Evolutionary conservation across 2,113 vertebrate genomes (phyloP).

Genomic region (Corythaeola cristata): DNA sequence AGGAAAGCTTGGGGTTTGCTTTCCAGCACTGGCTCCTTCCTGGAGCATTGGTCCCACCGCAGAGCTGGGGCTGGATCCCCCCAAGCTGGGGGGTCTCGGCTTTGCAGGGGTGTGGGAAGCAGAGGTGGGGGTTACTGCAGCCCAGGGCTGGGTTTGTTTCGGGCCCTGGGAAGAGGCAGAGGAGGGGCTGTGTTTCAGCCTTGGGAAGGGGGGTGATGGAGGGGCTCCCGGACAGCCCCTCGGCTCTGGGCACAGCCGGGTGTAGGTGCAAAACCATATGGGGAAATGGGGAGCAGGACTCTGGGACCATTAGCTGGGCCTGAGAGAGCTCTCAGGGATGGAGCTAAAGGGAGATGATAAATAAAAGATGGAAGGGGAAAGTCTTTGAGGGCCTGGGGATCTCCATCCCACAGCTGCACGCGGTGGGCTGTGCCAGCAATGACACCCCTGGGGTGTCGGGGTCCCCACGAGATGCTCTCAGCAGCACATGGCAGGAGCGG

Average conservation of each 20-base stretch:
- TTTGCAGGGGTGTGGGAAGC: background rate
- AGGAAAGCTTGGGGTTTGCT: background rate
- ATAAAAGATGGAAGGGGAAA: background rate
- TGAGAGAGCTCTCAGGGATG: background rate
- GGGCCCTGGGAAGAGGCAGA: background rate
- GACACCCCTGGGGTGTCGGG: background rate
- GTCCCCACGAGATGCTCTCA: background rate
- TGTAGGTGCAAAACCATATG: background rate
- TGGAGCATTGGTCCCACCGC: background rate
- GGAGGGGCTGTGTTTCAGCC: background rate
- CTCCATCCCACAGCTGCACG: fast-evolving
- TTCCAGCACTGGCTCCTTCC: background rate
- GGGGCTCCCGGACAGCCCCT: background rate
- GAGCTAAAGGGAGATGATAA: background rate
- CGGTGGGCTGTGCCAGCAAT: background rate
- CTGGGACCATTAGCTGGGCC: background rate
- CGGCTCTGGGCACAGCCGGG: fast-evolving
- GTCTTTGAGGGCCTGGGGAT: background rate
- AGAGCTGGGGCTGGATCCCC: background rate
- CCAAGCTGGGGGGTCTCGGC: background rate
- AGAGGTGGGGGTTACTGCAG: background rate
- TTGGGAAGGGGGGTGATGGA: background rate
- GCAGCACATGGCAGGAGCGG: background rate
- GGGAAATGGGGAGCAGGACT: background rate
- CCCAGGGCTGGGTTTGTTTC: background rate